Percentiles rank a stretch among this genome's conserved stretches.
Conservation (phyloP, 1,140 invertebrate species). For the Atta cephalotes region DNA sequence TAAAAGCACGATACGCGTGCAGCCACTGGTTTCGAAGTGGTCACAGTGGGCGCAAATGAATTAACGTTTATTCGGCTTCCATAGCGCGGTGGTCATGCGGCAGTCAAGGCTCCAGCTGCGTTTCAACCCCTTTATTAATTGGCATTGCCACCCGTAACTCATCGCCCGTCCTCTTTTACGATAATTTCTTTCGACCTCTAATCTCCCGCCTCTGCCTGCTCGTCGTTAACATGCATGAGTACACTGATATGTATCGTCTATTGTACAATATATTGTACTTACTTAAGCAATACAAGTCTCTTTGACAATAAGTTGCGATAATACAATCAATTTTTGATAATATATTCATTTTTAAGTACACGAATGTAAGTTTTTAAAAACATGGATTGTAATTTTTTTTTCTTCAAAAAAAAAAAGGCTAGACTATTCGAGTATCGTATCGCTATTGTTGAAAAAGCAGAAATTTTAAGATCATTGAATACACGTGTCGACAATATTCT, state of each 20-base stretch:
- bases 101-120: constrained; percentile 70
- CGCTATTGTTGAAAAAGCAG: background rate
- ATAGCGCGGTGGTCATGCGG: constrained; percentile 42
- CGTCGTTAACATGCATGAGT: background rate
- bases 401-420: background rate
- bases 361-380: background rate
- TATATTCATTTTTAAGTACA: background rate
- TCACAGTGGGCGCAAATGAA: constrained; percentile 61
- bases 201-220: background rate
- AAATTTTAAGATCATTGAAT: background rate
- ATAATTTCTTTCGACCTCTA: constrained; percentile 43
- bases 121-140: constrained; percentile 71
- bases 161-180: constrained; percentile 48
- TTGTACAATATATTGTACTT: background rate
- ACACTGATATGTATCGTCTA: background rate
- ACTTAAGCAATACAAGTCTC: constrained; percentile 2
- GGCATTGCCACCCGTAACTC: constrained; percentile 66
- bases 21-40: constrained; percentile 15
- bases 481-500: constrained; percentile 18
- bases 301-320: background rate
- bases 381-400: background rate
- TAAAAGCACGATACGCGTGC: constrained; percentile 41
- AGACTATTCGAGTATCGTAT: background rate
- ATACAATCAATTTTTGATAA: background rate
- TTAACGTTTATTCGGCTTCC: constrained; percentile 74